Evolutionary conservation across 2,797 vertebrate genomes (phyloP).

Genomic region (Sebastes paucispinis): DNA sequence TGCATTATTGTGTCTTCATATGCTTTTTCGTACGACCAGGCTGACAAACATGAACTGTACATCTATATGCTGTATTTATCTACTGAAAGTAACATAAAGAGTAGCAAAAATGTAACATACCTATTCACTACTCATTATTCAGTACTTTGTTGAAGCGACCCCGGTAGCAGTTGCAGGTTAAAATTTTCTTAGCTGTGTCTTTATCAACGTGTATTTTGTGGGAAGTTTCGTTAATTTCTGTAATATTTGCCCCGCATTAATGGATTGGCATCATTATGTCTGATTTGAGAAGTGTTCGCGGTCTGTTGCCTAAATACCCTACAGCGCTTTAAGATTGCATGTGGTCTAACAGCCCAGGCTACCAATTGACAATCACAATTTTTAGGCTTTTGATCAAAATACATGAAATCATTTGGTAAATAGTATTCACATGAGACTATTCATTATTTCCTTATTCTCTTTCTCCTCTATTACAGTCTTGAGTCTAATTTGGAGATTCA

Average conservation of each 20-base stretch:
- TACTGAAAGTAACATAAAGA: not conserved
- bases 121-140: not conserved
- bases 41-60: not conserved
- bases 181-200: not conserved
- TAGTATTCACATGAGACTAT: not conserved
- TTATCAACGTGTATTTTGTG: not conserved
- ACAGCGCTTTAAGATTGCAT: constrained; percentile 8
- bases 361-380: not conserved
- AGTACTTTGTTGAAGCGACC: not conserved
- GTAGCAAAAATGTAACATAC: not conserved
- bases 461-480: not conserved
- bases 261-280: not conserved
- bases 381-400: constrained; percentile 6
- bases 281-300: not conserved
- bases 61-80: not conserved
- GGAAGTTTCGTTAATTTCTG: not conserved
- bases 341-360: not conserved
- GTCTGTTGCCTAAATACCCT: not conserved
- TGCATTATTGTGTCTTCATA: not conserved
- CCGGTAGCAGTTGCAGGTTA: not conserved
- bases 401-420: constrained; percentile 3
- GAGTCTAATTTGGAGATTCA: not conserved
- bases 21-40: not conserved
- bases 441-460: not conserved
- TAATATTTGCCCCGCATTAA: not conserved